phyloP scores from a whole-genome alignment of 1,140 invertebrate species.

The Drosophila takahashii region DNA sequence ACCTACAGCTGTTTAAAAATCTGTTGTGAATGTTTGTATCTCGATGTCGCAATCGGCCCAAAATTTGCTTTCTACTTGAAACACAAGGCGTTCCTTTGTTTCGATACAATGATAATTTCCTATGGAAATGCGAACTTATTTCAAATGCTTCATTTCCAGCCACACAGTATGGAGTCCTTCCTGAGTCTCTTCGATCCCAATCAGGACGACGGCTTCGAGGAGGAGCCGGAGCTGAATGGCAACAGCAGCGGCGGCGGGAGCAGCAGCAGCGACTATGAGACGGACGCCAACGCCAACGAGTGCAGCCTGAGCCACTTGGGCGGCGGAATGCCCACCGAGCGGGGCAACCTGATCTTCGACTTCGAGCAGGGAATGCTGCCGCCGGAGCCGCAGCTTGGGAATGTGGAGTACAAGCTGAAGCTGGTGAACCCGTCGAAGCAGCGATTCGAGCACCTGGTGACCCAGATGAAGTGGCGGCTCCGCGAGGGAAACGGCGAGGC shows the following conservation, averaged over 20 bases:
- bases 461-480: constrained; percentile 96
- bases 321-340: constrained; percentile 58
- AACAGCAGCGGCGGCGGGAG: constrained; percentile 64
- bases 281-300: constrained; percentile 66
- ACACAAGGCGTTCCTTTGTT: constrained; percentile 26
- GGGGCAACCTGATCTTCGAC: constrained; percentile 84
- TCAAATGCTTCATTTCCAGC: constrained; percentile 8
- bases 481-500: constrained; percentile 96
- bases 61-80: constrained; percentile 10
- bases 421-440: constrained; percentile 93
- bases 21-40: constrained; percentile 1
- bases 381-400: constrained; percentile 95
- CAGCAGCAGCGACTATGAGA: constrained; percentile 72
- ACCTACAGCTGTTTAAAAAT: constrained; percentile 17
- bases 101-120: background rate
- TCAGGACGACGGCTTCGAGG: constrained; percentile 79
- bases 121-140: background rate
- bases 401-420: constrained; percentile 97
- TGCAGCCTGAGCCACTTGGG: constrained; percentile 6
- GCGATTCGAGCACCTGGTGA: constrained; percentile 94
- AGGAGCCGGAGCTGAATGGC: constrained; percentile 72
- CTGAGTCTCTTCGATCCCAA: constrained; percentile 91
- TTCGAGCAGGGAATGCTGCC: constrained; percentile 88
- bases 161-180: constrained; percentile 85
- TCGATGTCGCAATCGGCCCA: constrained; percentile 61